Evolutionary conservation across 1,140 invertebrate genomes (phyloP), one percentile per base, ranked within the genome.

Genomic region (Rhyacophila brunnea): DNA sequence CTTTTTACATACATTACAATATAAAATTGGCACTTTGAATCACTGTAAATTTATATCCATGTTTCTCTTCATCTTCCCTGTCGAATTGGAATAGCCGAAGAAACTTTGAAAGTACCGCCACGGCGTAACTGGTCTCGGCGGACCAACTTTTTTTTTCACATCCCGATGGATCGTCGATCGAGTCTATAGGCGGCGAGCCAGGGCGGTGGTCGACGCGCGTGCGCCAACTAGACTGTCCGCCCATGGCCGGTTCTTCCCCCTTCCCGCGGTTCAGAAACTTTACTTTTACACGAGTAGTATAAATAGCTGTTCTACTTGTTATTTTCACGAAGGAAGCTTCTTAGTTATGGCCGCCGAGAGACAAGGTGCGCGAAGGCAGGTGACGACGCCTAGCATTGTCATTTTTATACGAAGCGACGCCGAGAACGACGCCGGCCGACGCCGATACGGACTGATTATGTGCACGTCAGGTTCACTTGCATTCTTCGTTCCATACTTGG

Each of bases 181-280:
- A 28, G 9, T 28, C 23, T 28, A 28, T 14, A 32, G 36, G 17
- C 32, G 72, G 66, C 66, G 62, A 61, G 61, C 64, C 62, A 43
- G 67, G 49, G 56, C 64, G 67, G 62, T 58, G 65, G 66, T 54
- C 47, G 46, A 69, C 72, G 71, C 58, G 68, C 48, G 51, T 40
- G 60, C 57, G 53, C 43, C 61, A 52, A 48, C 18, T 28, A 10
- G 59, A 53, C 64, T 53, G 60, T 34, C 56, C 38, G 10, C 19
- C 48, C 56, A 34, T 7, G 5, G 55, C 46, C 10, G 20, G 10
- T 20, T 18, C 46, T 20, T 44, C 53, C 28, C 42, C 20, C n/a
- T 10, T 4, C 13, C 36, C 20, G 11, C 13, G 46, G 0, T 36
- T 10, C 34, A 14, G 18, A 15, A 40, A 13, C 48, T 18, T 11